Evolutionary conservation across 2,113 vertebrate genomes (phyloP), one percentile per base, ranked within the genome.

Genomic region (Neotoma lepida): DNA sequence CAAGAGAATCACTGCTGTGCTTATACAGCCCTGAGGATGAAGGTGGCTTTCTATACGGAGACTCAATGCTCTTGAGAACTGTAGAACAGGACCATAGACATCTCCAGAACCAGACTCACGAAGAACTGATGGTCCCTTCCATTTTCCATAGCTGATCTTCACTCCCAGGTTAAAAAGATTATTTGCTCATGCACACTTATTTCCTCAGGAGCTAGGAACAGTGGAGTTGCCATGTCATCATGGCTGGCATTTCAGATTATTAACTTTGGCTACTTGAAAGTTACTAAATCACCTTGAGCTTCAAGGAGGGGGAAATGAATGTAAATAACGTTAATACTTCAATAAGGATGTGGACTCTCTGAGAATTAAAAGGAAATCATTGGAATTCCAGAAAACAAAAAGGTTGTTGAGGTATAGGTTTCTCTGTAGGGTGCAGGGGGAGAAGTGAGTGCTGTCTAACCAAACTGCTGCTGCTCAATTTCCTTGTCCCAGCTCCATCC

Each of bases 361-460:
- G 30, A 28, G 39, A 81, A 93, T 94, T 86, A 97, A 70, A 39
- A 94, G 54, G 93, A 96, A 94, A 95, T 95, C 78, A 58, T 96
- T 97, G 35, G 86, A 93, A 97, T 97, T 95, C 95, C 80, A 86
- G 77, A 66, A 85, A 91, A 94, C 76, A 89, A 89, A 95, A 95
- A 88, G 15, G 5, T 22, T 89, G 77, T 88, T 88, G 93, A 93
- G 90, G 85, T 20, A 41, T 61, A 17, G 41, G 90, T 94, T 94
- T 94, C 61, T 92, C 68, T 54, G 33, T 51, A 80, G 61, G 15
- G 44, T 61, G 3, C 61, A 20, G 7, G 64, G 2, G 14, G 35
- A 14, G 14, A 61, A 61, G 12, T 1, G 2, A 22, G 2, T 51
- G 9, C 13, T 68, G 26, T 82, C 95, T 76, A 94, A 77, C 41